Evolutionary conservation across 2,113 vertebrate genomes (phyloP).

Genomic region (Romanogobio albipinnatus): DNA sequence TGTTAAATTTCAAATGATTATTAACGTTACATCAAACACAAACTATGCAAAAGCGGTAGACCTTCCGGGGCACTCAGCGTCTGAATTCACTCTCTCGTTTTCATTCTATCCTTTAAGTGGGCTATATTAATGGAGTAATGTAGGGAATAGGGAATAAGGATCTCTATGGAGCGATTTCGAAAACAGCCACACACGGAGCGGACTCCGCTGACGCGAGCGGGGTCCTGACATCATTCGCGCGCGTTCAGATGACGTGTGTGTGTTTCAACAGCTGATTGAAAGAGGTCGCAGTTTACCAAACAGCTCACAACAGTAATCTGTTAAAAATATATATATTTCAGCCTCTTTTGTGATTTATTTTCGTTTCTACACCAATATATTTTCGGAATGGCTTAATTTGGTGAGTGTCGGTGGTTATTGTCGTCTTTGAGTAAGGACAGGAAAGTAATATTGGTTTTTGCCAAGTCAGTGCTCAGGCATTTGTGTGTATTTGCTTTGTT

Average conservation of each 20-base stretch:
- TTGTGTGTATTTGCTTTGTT: conserved; percentile 25
- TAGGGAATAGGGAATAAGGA: no score
- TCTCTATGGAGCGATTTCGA: no score
- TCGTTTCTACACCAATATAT: not conserved
- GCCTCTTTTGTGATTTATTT: not conserved
- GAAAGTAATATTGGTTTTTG: conserved; percentile 25
- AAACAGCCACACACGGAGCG: no score
- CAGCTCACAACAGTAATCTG: conserved; percentile 8
- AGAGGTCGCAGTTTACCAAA: conserved; percentile 23
- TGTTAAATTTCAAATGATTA: no score
- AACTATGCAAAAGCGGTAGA: no score
- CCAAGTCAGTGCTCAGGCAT: conserved; percentile 44
- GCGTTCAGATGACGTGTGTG: conserved; percentile 26
- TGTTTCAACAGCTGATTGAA: conserved; percentile 40
- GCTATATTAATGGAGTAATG: no score
- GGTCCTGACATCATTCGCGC: not conserved
- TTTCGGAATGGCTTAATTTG: conserved; percentile 20
- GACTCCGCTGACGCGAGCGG: not conserved
- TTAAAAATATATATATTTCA: not conserved
- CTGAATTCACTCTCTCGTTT: no score
- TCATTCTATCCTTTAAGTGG: no score
- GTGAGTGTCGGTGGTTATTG: conserved; percentile 10
- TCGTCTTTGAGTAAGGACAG: not conserved
- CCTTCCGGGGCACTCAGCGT: no score
- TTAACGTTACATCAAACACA: no score